Base-by-base conservation (phyloP, 35 echinoderm and acorn worm species). In the Amphiura filiformis region DNA sequence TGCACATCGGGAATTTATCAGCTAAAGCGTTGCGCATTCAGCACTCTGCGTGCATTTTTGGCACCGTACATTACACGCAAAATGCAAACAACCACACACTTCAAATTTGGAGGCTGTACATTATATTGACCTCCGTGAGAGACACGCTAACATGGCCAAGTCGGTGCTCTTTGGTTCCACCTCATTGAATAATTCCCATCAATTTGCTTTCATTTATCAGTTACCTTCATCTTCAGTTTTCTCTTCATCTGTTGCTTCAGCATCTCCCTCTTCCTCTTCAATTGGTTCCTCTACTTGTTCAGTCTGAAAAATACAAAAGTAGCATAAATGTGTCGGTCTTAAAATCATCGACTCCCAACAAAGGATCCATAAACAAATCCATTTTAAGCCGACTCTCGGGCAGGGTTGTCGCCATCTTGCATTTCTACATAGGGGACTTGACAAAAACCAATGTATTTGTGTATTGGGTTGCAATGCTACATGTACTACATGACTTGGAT, bases 241-340 rank as follows among this genome's bases (percentile, higher is more conserved):
- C 76, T 98, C 82, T 23, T 44, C 91, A 80, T 82, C 83, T 56
- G 38, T 44, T 13, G 31, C 52, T 33, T 32, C 75, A 33, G 47
- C 87, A n/a, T 79, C 95, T 65, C 86, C 92, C 56, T 98, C 96
- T 35, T 98, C 96, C 34, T 99, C 96, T n/a, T 99, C 96, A 90
- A 94, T 90, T 57, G 96, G 96, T 57, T 99, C 96, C 80, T 99
- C 96, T 77, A 99, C 96, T 35, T 65, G 90, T 80, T 99, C 96
- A 83, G 96, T 99, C 96, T 99, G 28, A 0, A 81, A 28, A 44
- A 49, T 76, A 79, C 15, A 76, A 86, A 20, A 75, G 0, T 30
- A 35, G 1, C 17, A 38, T 5, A 77, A 77, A 77, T 31, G 26
- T n/a, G n/a, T n/a, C n/a, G n/a, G n/a, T n/a, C 9, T 77, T 28